Conservation (phyloP, 2,888 invertebrate genomes). For the Eupithecia subfuscata region DNA sequence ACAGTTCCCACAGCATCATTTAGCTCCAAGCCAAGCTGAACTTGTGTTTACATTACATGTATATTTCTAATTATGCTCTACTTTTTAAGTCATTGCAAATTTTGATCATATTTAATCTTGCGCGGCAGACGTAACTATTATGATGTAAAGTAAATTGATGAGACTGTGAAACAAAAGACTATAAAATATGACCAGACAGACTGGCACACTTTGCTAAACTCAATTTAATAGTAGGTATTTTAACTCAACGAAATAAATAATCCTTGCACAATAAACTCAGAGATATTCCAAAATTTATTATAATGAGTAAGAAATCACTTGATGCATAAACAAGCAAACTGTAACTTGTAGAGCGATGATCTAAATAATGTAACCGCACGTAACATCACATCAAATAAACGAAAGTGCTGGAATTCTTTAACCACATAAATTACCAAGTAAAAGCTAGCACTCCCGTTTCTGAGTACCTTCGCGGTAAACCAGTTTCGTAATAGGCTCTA, state of each 20-base stretch:
- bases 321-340: neutral
- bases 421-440: slow-evolving; percentile 75
- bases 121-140: neutral
- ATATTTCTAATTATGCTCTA: neutral
- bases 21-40: too few species aligned
- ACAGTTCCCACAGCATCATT: too few species aligned
- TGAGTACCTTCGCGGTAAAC: slow-evolving; percentile 62
- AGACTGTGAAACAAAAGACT: neutral
- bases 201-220: neutral
- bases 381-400: slow-evolving; percentile 50
- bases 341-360: slow-evolving; percentile 19
- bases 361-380: slow-evolving; percentile 51
- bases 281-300: slow-evolving; percentile 24
- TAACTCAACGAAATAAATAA: slow-evolving; percentile 14
- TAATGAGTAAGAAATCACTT: slow-evolving; percentile 18
- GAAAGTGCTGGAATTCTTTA: slow-evolving; percentile 63
- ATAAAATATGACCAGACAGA: slow-evolving; percentile 12
- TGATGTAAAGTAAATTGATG: neutral
- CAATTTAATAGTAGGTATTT: neutral
- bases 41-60: too few species aligned
- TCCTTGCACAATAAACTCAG: slow-evolving; percentile 32
- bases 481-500: slow-evolving; percentile 73
- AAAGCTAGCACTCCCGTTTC: slow-evolving; percentile 76
- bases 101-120: neutral
- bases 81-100: neutral